A percentile compares a stretch with the other conserved stretches of the same genome.
Conservation (phyloP, 2,797 vertebrate genomes). For the Graptemys geographica region DNA sequence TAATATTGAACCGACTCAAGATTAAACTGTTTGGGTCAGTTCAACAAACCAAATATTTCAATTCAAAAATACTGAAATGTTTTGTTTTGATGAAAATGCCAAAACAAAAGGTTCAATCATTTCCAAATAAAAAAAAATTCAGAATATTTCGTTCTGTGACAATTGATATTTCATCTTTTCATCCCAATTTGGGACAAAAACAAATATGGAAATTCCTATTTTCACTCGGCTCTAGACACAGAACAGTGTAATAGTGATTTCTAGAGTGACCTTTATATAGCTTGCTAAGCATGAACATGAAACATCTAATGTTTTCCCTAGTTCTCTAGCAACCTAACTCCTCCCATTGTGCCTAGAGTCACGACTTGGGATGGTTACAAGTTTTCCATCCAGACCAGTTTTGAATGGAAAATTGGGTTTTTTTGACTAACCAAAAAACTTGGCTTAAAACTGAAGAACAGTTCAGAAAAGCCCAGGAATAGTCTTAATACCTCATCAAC, state of each 20-base stretch:
- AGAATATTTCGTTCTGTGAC: background rate
- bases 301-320: background rate
- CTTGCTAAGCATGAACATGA: background rate
- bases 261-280: background rate
- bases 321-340: background rate
- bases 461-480: background rate
- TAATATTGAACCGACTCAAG: background rate
- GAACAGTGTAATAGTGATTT: background rate
- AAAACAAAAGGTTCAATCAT: background rate
- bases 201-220: background rate
- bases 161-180: background rate
- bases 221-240: background rate
- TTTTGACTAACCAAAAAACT: background rate
- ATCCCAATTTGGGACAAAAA: background rate
- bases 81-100: background rate
- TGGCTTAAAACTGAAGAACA: background rate
- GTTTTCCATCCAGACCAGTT: background rate
- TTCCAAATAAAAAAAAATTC: background rate
- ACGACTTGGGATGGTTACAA: background rate
- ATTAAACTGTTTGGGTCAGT: background rate
- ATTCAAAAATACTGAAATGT: background rate
- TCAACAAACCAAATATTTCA: background rate
- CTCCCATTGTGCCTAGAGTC: background rate
- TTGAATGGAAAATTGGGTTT: background rate
- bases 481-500: background rate